Evolutionary conservation across 2,113 vertebrate genomes (phyloP).

Genomic region (Chrysochloris asiatica): DNA sequence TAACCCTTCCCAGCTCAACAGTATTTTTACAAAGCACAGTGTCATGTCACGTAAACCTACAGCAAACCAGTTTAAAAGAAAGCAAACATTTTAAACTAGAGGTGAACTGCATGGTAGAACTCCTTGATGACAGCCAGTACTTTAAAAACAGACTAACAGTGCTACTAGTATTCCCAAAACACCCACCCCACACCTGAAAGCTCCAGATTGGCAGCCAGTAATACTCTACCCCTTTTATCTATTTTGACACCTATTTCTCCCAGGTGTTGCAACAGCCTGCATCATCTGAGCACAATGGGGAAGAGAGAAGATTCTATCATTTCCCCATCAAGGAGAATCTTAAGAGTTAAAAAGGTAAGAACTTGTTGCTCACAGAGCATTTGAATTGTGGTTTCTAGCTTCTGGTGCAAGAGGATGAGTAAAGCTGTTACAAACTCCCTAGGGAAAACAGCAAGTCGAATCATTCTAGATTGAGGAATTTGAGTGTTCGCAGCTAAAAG

Average conservation of each 20-base stretch:
- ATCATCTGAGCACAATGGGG: constrained; percentile 23
- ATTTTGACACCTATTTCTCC: constrained; percentile 28
- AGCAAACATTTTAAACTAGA: constrained; percentile 66
- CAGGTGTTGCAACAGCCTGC: constrained; percentile 62
- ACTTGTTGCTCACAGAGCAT: constrained; percentile 20
- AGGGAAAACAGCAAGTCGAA: constrained; percentile 34
- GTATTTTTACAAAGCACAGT: constrained; percentile 68
- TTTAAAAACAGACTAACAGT: constrained; percentile 39
- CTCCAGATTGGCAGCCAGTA: neutral
- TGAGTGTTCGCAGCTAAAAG: constrained; percentile 53
- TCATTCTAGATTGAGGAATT: constrained; percentile 41
- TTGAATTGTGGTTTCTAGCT: constrained; percentile 54
- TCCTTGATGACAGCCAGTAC: constrained; percentile 78
- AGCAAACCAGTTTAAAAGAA: constrained; percentile 64
- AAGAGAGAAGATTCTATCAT: neutral
- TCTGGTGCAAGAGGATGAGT: constrained; percentile 46
- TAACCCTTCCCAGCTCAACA: constrained; percentile 83
- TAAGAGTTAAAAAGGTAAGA: constrained; percentile 47
- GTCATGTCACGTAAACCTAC: constrained; percentile 53
- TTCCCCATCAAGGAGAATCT: neutral
- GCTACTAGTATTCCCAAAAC: neutral
- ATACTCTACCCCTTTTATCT: constrained; percentile 11
- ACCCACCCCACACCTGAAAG: neutral
- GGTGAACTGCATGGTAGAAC: constrained; percentile 39
- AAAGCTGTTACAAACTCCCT: constrained; percentile 69